Evolutionary conservation across 2,888 invertebrate species (phyloP), one percentile per base, ranked within the genome.

Genomic region (Amblyjoppa proteus): DNA sequence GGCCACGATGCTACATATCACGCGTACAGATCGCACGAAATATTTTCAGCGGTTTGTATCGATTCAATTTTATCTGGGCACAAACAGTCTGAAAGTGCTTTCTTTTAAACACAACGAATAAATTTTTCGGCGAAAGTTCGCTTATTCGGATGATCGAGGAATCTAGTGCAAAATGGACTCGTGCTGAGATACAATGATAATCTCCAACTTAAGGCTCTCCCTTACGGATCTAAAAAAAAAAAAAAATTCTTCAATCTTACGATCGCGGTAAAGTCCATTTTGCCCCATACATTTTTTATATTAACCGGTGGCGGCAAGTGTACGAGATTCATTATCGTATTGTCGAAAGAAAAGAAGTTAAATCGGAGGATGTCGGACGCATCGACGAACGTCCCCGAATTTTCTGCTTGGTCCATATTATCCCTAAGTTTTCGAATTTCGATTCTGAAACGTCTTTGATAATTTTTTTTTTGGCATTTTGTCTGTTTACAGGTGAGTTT

Each of bases 401-500:
- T 3, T 3, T 49, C 45, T 4, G 13, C 13, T 16, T 49, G 13
- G 16, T 16, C 4, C 45, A 16, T 49, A 16, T 16, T 16, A 16
- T 4, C 45, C 45, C 45, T 16, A 16, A 49, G 4, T 13, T 0
- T 25, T 28, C 28, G 28, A 64, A 64, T 5, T 31, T 34, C 13
- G 3, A 34, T 28, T 16, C 6, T 31, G 45, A 61, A 74, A 64
- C 49, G n/a, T n/a, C n/a, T 61, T 7, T 49, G 2, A 11, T 61
- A 75, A 28, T 75, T 76, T 66, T 51, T 51, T 38, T 41, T 4
- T 3, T 77, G 6, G 20, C 20, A 56, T 66, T 73, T 73, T 77
- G 13, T 80, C 16, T 80, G 79, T n/a, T 84, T 77, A 56, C 84
- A 81, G 84, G 84, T 84, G 64, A 81, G 71, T 71, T 25, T 56